phyloP scores from a whole-genome alignment of 2,888 invertebrate species.

The Pocota personata region DNA sequence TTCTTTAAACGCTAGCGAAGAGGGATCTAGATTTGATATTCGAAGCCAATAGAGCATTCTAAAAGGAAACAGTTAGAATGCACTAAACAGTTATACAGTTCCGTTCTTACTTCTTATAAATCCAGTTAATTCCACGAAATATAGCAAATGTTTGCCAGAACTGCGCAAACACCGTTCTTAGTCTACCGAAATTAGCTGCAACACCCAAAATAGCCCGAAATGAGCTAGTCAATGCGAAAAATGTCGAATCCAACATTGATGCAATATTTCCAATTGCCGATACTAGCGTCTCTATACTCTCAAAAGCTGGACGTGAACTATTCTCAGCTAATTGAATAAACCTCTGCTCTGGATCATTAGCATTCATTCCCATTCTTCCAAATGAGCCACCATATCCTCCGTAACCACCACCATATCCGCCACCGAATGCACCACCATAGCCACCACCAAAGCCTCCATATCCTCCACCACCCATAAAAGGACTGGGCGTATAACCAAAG shows the following conservation, averaged over 20 bases:
- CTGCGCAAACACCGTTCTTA: slow-evolving; percentile 92
- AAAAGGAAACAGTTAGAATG: background rate
- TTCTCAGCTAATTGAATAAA: slow-evolving; percentile 96
- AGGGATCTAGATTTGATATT: slow-evolving; percentile 81
- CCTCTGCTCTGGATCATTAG: slow-evolving; percentile 82
- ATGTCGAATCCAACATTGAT: slow-evolving; percentile 98
- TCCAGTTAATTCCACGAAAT: slow-evolving; percentile 90
- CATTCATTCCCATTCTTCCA: slow-evolving; percentile 79
- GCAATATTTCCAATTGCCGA: slow-evolving; percentile 96
- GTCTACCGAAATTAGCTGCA: slow-evolving; percentile 95
- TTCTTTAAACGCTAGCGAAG: slow-evolving; percentile 82
- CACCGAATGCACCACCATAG: slow-evolving; percentile 74
- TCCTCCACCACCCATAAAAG: slow-evolving; percentile 66
- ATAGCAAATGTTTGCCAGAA: slow-evolving; percentile 94
- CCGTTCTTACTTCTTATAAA: slow-evolving; percentile 86
- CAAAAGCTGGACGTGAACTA: slow-evolving; percentile 95
- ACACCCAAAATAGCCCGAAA: slow-evolving; percentile 97
- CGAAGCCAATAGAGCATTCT: slow-evolving; percentile 81
- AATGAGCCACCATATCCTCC: slow-evolving; percentile 78
- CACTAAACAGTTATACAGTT: background rate
- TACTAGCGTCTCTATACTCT: slow-evolving; percentile 96
- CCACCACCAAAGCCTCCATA: slow-evolving; percentile 75
- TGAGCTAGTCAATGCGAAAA: slow-evolving; percentile 96
- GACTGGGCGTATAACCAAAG: slow-evolving; percentile 29
- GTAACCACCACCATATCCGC: slow-evolving; percentile 76